phyloP scores from a whole-genome alignment of 2,888 invertebrate genomes.

The Eurois occulta region DNA sequence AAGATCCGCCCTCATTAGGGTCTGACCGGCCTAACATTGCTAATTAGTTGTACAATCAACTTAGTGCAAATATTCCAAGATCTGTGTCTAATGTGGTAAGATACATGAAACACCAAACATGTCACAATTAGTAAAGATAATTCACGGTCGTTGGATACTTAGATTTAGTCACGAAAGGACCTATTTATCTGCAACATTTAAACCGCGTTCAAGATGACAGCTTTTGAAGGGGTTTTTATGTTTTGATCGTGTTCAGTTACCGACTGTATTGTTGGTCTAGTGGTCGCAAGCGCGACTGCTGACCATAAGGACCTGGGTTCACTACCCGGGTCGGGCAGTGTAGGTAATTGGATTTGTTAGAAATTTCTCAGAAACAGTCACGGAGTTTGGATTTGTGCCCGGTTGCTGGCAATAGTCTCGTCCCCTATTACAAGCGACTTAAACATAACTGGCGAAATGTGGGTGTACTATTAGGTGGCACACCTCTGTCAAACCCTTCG shows the following conservation, averaged over 20 bases:
- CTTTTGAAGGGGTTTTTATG: not conserved
- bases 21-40: slow-evolving; percentile 7
- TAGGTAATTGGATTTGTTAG: too few relatives aligned
- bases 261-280: too few relatives aligned
- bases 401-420: too few relatives aligned
- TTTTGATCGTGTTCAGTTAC: not conserved
- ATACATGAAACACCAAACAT: not conserved
- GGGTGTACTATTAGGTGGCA: too few relatives aligned
- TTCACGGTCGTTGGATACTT: not conserved
- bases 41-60: slow-evolving; percentile 22
- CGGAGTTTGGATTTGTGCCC: too few relatives aligned
- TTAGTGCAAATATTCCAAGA: slow-evolving; percentile 2
- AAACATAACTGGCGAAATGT: too few relatives aligned
- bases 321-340: too few relatives aligned
- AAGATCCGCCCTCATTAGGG: slow-evolving; percentile 3
- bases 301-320: too few relatives aligned
- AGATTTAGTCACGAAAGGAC: not conserved
- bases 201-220: not conserved
- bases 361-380: too few relatives aligned
- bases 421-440: too few relatives aligned
- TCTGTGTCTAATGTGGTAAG: not conserved
- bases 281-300: too few relatives aligned
- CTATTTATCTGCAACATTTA: not conserved
- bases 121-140: not conserved
- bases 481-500: too few relatives aligned